Base-by-base conservation (phyloP, 1,140 invertebrate species). In the Armadillidium nasatum region DNA sequence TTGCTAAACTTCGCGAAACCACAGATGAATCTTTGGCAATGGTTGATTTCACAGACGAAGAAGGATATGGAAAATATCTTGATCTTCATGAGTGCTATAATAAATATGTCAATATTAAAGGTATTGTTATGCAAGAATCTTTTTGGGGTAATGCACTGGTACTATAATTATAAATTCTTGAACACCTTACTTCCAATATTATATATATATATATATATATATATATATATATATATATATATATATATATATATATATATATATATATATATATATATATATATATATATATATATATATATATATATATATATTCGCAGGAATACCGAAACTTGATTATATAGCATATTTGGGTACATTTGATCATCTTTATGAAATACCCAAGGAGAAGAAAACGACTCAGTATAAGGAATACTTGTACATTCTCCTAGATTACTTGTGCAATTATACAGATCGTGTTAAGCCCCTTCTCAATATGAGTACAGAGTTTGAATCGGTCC, bases 31-130 rank as follows among this genome's bases (percentile, higher is more conserved):
- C 80, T 43, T 69, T 77, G 4, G 54, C 79, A 10, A 88, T 97
- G 80, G 94, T 97, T 4, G 95, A 98, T 81, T 99, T 99, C 83
- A 96, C 94, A n/a, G 98, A 99, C 86, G 98, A 99, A 86, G 98
- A 99, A 87, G 97, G 97, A 13, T 99, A 98, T 87, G 98, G 98
- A 15, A 96, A 96, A 85, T 99, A 97, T 86, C 87, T 99, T 43
- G 98, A 99, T 88, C 88, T 99, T n/a, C 96, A 99, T 85, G 93
- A 96, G 85, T 95, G 95, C 83, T 98, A 95, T 86, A 94, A 95
- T 82, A 94, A 93, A 82, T 99, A 93, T 83, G 91, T 99, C 7
- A 99, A 99, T 85, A 87, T 99, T 13, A 98, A 99, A 86, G 96
- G 95, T 44, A 91, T 15, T 33, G 1, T 6, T 33, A 33, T 3